Evolutionary conservation across 2,113 vertebrate species (phyloP).

Genomic region (Mastomys coucha): DNA sequence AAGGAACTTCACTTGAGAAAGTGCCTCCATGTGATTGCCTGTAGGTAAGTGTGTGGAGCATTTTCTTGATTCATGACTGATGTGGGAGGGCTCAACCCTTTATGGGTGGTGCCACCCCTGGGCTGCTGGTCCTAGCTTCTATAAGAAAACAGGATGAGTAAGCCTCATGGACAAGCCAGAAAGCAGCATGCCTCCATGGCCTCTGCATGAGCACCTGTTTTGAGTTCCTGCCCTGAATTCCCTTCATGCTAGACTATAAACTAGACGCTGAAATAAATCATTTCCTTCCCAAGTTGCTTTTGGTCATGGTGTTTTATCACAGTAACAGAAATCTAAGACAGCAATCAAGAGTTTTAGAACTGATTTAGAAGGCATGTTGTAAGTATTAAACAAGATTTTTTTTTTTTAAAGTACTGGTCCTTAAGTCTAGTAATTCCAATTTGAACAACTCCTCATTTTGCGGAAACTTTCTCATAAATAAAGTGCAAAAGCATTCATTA

Average conservation of each 20-base stretch:
- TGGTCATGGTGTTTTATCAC: neutral
- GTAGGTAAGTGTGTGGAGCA: neutral
- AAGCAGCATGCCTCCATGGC: neutral
- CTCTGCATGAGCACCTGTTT: neutral
- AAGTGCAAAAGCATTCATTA: neutral
- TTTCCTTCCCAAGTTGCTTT: neutral
- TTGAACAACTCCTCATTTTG: slow-evolving; percentile 10
- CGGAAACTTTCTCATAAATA: neutral
- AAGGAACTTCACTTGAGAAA: neutral
- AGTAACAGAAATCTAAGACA: neutral
- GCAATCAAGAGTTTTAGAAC: neutral
- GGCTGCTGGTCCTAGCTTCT: neutral
- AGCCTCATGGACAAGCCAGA: neutral
- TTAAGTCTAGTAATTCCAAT: slow-evolving; percentile 15
- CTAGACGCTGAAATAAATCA: neutral
- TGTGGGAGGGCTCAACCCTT: neutral
- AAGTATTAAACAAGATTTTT: slow-evolving; percentile 40
- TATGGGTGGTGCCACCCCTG: neutral
- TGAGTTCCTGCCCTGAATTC: neutral
- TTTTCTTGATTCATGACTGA: neutral
- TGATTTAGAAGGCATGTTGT: slow-evolving; percentile 6
- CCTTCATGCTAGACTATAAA: neutral
- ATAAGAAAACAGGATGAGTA: neutral
- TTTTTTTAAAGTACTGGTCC: neutral
- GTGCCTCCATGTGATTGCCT: neutral